These are phyloP conservation scores for Caenorhabditis latens DNA, from an alignment of 1,140 invertebrate species.

Conservation along the genomic window DNA sequence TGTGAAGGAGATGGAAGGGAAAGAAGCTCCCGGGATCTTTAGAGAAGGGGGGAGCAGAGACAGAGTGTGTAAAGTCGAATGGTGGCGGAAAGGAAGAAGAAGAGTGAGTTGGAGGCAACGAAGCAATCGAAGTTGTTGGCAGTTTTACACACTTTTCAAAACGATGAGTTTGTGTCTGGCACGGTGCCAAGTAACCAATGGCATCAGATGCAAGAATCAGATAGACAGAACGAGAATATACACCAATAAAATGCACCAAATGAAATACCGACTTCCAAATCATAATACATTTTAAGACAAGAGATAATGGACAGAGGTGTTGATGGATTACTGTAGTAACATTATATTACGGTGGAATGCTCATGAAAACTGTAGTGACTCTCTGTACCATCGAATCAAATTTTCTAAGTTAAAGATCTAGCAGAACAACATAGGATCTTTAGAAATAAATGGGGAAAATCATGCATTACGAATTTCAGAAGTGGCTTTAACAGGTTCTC, in stretches of 20 bases:
- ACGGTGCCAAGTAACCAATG: slow-evolving; percentile 41
- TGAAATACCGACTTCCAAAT: neutral
- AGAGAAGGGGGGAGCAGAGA: slow-evolving; percentile 20
- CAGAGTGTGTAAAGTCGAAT: slow-evolving; percentile 42
- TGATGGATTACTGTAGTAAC: neutral
- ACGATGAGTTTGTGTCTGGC: slow-evolving; percentile 51
- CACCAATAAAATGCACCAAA: neutral
- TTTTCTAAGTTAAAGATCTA: too few species aligned
- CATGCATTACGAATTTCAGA: too few species aligned
- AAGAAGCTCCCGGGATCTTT: slow-evolving; percentile 44
- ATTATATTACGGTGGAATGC: too few species aligned
- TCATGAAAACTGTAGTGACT: too few species aligned
- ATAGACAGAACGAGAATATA: neutral
- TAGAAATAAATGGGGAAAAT: too few species aligned
- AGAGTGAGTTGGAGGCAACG: neutral
- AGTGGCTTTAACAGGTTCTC: too few species aligned
- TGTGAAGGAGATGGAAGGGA: slow-evolving; percentile 20
- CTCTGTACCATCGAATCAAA: too few species aligned
- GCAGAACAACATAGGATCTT: too few species aligned
- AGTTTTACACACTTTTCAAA: slow-evolving; percentile 48
- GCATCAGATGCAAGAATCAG: neutral
- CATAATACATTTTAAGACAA: too few species aligned
- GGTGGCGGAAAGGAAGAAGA: slow-evolving; percentile 30
- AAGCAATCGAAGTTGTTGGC: slow-evolving; percentile 49
- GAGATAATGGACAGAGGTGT: too few species aligned